Conservation (phyloP, 2,888 invertebrate species). For the Andrena minutula region DNA sequence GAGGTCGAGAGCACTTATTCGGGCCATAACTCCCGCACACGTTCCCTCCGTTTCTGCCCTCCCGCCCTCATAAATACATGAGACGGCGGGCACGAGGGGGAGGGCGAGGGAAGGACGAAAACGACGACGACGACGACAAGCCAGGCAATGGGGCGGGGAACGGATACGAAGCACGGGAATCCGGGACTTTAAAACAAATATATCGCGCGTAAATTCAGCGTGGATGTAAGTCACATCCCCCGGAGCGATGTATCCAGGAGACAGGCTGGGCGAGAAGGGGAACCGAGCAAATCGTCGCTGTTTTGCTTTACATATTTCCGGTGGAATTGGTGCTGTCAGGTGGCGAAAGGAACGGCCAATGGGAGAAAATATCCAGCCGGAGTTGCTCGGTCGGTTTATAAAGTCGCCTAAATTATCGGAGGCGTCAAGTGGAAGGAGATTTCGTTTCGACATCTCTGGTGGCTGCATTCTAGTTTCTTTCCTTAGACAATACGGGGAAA, state of each 20-base stretch:
- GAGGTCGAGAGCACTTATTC: slow-evolving; percentile 81
- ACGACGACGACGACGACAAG: slow-evolving; percentile 65
- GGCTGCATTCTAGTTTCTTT: slow-evolving; percentile 18
- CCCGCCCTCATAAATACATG: slow-evolving; percentile 81
- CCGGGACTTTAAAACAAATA: slow-evolving; percentile 84
- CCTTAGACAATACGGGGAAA: background rate
- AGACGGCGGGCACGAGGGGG: slow-evolving; percentile 63
- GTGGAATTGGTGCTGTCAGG: slow-evolving; percentile 68
- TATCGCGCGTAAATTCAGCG: slow-evolving; percentile 83
- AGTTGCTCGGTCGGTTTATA: too few species aligned
- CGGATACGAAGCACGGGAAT: slow-evolving; percentile 66
- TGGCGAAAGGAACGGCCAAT: slow-evolving; percentile 39
- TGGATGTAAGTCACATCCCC: slow-evolving; percentile 74
- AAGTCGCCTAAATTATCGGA: background rate
- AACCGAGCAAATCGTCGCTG: slow-evolving; percentile 79
- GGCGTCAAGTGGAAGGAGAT: slow-evolving; percentile 42
- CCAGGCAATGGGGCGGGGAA: slow-evolving; percentile 56
- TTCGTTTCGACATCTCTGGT: slow-evolving; percentile 9
- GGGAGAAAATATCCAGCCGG: background rate
- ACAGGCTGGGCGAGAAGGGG: slow-evolving; percentile 49
- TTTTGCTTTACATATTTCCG: slow-evolving; percentile 82
- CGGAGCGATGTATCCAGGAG: slow-evolving; percentile 54
- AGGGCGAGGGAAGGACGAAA: slow-evolving; percentile 52
- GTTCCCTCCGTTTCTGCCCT: slow-evolving; percentile 78
- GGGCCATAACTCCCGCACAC: slow-evolving; percentile 82